Conservation (phyloP, 2,888 invertebrate genomes). For the Caenorhabditis becei region DNA sequence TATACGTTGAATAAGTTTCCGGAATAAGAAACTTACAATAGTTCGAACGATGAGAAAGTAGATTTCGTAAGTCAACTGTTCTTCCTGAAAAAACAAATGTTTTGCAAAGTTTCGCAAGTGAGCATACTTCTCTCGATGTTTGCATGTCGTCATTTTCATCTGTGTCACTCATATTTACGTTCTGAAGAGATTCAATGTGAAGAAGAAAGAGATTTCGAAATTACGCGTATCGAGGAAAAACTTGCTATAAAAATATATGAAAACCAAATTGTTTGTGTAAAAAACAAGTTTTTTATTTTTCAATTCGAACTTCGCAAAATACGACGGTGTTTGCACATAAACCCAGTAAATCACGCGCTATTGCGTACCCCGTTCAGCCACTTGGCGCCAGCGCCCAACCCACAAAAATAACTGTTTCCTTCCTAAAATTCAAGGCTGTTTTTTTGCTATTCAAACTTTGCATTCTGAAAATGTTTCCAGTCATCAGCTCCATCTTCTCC, state of each 20-base stretch:
- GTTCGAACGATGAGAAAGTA: conserved; percentile 36
- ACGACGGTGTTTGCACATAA: not conserved
- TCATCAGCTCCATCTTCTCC: no score
- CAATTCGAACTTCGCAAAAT: not conserved
- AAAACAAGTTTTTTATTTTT: not conserved
- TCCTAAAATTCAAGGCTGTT: not conserved
- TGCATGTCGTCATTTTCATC: conserved; percentile 20
- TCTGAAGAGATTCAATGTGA: not conserved
- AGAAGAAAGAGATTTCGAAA: conserved; percentile 1
- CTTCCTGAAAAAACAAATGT: conserved; percentile 35
- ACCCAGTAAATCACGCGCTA: not conserved
- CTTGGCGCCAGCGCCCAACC: not conserved
- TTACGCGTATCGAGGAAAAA: not conserved
- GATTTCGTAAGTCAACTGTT: conserved; percentile 37
- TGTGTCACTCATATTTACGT: conserved; percentile 21
- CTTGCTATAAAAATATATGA: no score
- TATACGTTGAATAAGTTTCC: not conserved
- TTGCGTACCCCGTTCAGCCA: conserved; percentile 4
- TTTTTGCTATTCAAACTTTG: no score
- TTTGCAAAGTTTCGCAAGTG: conserved; percentile 20
- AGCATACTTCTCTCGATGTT: conserved; percentile 48
- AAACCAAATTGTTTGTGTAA: not conserved
- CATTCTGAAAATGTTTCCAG: no score
- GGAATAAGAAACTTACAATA: conserved; percentile 23
- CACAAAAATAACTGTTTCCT: not conserved